Evolutionary conservation across 1,140 invertebrate species (phyloP).

Genomic region (Drosophila orena): DNA sequence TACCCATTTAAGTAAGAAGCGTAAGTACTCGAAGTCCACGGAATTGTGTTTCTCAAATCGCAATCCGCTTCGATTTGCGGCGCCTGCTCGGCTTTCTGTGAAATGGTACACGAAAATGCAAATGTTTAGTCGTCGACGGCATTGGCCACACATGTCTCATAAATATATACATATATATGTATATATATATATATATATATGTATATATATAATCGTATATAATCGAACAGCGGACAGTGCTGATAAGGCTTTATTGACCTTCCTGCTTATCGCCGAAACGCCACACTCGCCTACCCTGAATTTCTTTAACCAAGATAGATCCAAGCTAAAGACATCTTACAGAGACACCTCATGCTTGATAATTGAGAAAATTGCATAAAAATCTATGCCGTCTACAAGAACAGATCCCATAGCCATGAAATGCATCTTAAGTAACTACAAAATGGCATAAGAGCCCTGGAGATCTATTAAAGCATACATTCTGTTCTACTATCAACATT

Average conservation of each 20-base stretch:
- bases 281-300: conserved; percentile 20
- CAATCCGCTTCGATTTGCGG: background rate
- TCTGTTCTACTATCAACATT: background rate
- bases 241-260: conserved; percentile 78
- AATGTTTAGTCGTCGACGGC: conserved; percentile 26
- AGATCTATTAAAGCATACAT: too few relatives aligned
- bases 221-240: conserved; percentile 12
- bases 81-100: background rate
- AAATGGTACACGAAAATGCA: conserved; percentile 31
- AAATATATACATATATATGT: too few relatives aligned
- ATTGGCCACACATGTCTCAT: conserved; percentile 20
- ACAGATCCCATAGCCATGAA: too few relatives aligned
- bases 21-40: background rate
- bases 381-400: too few relatives aligned
- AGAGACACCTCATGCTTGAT: background rate
- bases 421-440: too few relatives aligned
- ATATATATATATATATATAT: conserved; percentile 44
- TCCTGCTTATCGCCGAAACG: conserved; percentile 64
- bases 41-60: background rate
- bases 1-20: background rate
- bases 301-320: conserved; percentile 1
- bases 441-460: too few relatives aligned
- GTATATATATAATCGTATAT: conserved; percentile 42
- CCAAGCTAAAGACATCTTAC: background rate
- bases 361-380: too few relatives aligned